Evolutionary conservation across 2,113 vertebrate species (phyloP).

Genomic region (Hippolais icterina): DNA sequence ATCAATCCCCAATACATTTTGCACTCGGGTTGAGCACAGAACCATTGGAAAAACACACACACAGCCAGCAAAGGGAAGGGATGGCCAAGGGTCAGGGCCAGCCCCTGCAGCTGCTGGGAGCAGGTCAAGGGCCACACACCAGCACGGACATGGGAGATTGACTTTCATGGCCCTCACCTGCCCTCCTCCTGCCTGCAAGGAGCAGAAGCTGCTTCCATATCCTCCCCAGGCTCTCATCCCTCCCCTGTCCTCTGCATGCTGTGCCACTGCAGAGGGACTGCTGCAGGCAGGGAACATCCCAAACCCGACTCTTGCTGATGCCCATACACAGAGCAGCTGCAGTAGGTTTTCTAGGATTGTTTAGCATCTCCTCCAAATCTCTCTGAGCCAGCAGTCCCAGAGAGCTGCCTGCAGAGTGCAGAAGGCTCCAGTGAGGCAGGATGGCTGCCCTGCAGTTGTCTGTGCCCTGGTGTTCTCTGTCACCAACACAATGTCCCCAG

Average conservation of each 20-base stretch:
- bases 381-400: not conserved
- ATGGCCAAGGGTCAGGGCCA: accelerated
- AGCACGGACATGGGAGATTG: accelerated
- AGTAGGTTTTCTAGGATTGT: not conserved
- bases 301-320: accelerated
- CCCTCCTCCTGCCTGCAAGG: not conserved
- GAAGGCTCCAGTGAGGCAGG: not conserved
- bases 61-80: not conserved
- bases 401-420: not conserved
- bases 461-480: not conserved
- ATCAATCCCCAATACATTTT: not conserved
- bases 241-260: not conserved
- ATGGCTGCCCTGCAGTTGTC: no score
- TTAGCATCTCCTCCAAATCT: not conserved
- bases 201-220: not conserved
- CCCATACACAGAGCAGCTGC: accelerated
- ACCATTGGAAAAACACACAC: not conserved
- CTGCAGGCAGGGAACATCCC: not conserved
- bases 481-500: not conserved
- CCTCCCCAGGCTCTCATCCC: not conserved
- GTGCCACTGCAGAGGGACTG: not conserved
- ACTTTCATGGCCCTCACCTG: not conserved
- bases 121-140: accelerated
- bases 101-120: not conserved
- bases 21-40: not conserved